Percentiles rank a stretch among this genome's conserved stretches.
These are phyloP conservation scores for Nannoperca obscura DNA, from an alignment of 2,797 vertebrate species.

Conservation along the genomic window DNA sequence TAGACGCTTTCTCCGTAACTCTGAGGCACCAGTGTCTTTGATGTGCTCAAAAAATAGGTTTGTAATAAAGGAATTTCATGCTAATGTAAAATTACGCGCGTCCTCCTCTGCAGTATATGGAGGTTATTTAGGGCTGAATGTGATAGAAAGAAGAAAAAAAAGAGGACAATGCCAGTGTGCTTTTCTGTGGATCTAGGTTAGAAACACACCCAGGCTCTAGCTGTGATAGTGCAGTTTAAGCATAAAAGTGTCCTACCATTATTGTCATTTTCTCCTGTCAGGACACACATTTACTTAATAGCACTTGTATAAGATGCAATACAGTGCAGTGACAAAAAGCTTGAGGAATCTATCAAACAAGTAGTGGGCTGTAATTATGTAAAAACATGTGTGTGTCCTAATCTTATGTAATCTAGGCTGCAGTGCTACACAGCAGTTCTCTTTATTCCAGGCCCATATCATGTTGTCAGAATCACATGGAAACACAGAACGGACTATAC, in stretches of 20 bases:
- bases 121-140: slow-evolving; percentile 50
- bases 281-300: slow-evolving; percentile 15
- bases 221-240: slow-evolving; percentile 48
- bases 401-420: slow-evolving; percentile 68
- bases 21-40: slow-evolving; percentile 46
- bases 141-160: slow-evolving; percentile 17
- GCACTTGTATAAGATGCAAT: slow-evolving; percentile 4
- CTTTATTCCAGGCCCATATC: slow-evolving; percentile 51
- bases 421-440: slow-evolving; percentile 39
- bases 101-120: slow-evolving; percentile 35
- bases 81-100: slow-evolving; percentile 53
- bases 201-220: slow-evolving; percentile 28
- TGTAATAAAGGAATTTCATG: slow-evolving; percentile 61
- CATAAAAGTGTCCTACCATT: slow-evolving; percentile 44
- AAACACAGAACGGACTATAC: slow-evolving; percentile 55
- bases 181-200: slow-evolving; percentile 31
- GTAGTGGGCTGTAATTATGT: slow-evolving; percentile 48
- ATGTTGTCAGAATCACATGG: slow-evolving; percentile 63
- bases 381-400: slow-evolving; percentile 41
- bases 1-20: slow-evolving; percentile 18
- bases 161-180: slow-evolving; percentile 25
- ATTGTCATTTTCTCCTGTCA: slow-evolving; percentile 25
- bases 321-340: slow-evolving; percentile 6
- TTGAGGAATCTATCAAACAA: slow-evolving; percentile 28
- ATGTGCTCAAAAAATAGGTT: slow-evolving; percentile 52